Base-by-base conservation (phyloP, 2,888 invertebrate genomes). In the Galerucella calmariensis region DNA sequence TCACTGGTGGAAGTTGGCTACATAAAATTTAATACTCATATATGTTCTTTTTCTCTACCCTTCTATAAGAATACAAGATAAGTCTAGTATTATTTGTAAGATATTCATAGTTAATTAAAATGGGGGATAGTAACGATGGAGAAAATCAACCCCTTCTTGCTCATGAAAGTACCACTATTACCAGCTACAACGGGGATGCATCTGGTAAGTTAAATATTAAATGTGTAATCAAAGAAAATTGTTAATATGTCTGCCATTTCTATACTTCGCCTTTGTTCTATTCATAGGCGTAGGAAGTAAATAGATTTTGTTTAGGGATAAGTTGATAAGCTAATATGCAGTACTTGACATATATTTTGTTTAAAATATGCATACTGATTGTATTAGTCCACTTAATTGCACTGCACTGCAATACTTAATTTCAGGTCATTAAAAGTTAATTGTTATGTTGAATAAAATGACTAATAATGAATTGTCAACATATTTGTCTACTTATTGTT, bases 91-190 rank as follows among this genome's bases (percentile, higher is more conserved):
- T 20, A 20, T 16, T 56, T 56, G 16, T 20, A 56, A 56, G 20
- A 16, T 9, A 10, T 20, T 56, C 16, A 10, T 56, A 10, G 56
- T 56, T 10, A 0, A 65, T 14, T 27, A 72, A 68, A 61, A 82
- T 83, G 81, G 82, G 81, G 41, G 81, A 81, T 73, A 78, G 74
- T 44, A 80, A 77, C 67, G 80, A 81, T 63, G 79, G 76, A 53
- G 84, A 83, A 77, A 82, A 80, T 71, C 82, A 83, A 75, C 82
- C 83, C n/a, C 82, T 84, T 69, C 75, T 84, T 27, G 77, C 77
- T 48, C 80, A 78, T 35, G 83, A 83, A 72, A 77, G 68, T 44
- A 79, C 80, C 67, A 77, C 77, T 16, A 77, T 69, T 41, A 79
- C 79, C 69, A 78, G 76, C 24, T 82, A 83, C 67, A 82, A 80